Base-by-base conservation (phyloP, 2,113 vertebrate genomes). In the Rutilus rutilus region DNA sequence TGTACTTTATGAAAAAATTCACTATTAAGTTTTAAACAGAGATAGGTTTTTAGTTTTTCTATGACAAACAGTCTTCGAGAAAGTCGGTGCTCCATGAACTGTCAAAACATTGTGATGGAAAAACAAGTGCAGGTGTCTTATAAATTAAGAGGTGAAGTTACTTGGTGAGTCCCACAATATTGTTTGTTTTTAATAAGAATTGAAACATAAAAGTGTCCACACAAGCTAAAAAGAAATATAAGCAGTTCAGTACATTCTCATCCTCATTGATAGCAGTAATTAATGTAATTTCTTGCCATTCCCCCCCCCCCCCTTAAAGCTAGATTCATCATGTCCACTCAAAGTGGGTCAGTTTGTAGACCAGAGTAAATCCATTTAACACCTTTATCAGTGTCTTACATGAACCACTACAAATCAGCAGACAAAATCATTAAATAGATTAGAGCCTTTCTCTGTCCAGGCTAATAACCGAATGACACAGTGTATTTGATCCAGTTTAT, bases 331-430 rank as follows among this genome's bases (percentile, higher is more conserved):
- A 71, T 71, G 42, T 65, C 4, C 60, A 64, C 71, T 84, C 54
- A 80, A 86, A 86, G 69, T 80, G 39, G 76, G 65, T 80, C 77
- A 87, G 30, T 73, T 65, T 64, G 52, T 71, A 57, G 86, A 65
- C 82, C 69, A 74, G 17, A 79, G 65, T 64, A 59, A 80, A 80
- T 86, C 77, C 77, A 86, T 85, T 85, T 79, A 79, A 85, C 84
- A 79, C 78, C 84, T 86, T 71, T 71, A 80, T 78, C 77, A 86
- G 57, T 47, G 84, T 69, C 77, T 45, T 73, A 59, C 27, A 47
- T 45, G 36, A 39, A 15, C 27, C 77, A 67, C 62, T 39, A 47
- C 65, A 42, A 69, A 76, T 60, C 60, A 67, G 57, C 62, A 65
- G 27, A 79, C 47, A 79, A 23, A 33, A 81, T 81, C 78, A 65